phyloP scores from a whole-genome alignment of 2,888 invertebrate genomes.

The Dendrolimus pini region DNA sequence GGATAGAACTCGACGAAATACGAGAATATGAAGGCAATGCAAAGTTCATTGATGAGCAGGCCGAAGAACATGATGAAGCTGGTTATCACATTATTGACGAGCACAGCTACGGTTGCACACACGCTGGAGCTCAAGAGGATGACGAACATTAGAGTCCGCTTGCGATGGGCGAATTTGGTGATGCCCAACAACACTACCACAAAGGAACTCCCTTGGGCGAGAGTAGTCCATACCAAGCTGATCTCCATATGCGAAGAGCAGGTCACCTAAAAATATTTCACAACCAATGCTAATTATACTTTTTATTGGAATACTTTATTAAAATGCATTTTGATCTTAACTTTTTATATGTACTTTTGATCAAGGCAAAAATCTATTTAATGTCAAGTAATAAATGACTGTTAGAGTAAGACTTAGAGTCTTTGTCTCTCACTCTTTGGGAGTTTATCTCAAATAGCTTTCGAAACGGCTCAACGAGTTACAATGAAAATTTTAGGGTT shows the following conservation, averaged over 20 bases:
- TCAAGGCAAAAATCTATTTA: too few species aligned
- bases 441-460: too few species aligned
- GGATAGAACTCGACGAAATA: slow-evolving; percentile 44
- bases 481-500: too few species aligned
- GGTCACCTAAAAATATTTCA: slow-evolving; percentile 8
- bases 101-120: slow-evolving; percentile 21
- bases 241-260: slow-evolving; percentile 22
- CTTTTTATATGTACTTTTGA: too few species aligned
- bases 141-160: slow-evolving; percentile 24
- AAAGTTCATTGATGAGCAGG: slow-evolving; percentile 23
- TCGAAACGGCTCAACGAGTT: too few species aligned
- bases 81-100: slow-evolving; percentile 22
- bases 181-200: slow-evolving; percentile 24
- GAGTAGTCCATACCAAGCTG: slow-evolving; percentile 18
- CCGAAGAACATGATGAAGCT: slow-evolving; percentile 36
- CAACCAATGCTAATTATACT: too few species aligned
- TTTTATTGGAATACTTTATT: too few species aligned
- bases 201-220: slow-evolving; percentile 25
- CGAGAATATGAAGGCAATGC: slow-evolving; percentile 32
- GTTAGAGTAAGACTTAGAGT: too few species aligned
- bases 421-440: too few species aligned
- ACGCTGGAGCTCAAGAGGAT: slow-evolving; percentile 20
- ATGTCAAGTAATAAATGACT: too few species aligned
- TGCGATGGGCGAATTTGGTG: slow-evolving; percentile 26
- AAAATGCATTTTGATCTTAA: too few species aligned